A percentile compares a stretch with the other conserved stretches of the same genome.
phyloP scores from a whole-genome alignment of 2,797 vertebrate genomes.

The Paguma larvata region DNA sequence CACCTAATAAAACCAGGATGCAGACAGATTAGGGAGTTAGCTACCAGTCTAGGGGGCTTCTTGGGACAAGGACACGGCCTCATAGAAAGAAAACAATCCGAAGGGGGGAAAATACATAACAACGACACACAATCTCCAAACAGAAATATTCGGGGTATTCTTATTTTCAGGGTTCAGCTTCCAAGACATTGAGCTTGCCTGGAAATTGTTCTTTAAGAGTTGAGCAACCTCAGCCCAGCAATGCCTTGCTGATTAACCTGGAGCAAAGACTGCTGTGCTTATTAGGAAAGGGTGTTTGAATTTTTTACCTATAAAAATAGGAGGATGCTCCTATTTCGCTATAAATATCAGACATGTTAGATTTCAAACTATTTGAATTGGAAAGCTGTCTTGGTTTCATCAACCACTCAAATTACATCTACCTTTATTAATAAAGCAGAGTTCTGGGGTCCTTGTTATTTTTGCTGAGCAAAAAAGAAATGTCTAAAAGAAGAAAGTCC shows the following conservation, averaged over 20 bases:
- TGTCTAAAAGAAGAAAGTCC: not conserved
- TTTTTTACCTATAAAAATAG: constrained; percentile 41
- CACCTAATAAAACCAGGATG: constrained; percentile 45
- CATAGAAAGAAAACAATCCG: not conserved
- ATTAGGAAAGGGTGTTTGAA: not conserved
- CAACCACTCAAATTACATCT: not conserved
- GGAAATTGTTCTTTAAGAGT: constrained; percentile 22
- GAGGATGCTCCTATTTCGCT: not conserved
- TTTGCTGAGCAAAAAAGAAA: constrained; percentile 44
- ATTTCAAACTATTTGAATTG: not conserved
- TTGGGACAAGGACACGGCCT: not conserved
- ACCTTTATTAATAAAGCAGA: not conserved
- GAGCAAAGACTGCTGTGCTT: not conserved
- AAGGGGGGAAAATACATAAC: not conserved
- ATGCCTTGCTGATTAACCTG: not conserved
- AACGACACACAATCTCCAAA: not conserved
- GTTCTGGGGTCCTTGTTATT: not conserved
- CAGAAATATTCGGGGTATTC: not conserved
- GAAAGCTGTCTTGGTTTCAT: not conserved
- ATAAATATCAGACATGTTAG: not conserved
- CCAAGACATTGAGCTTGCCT: not conserved
- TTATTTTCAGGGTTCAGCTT: constrained; percentile 43
- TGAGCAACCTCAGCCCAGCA: not conserved
- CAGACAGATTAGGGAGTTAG: constrained; percentile 35
- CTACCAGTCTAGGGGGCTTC: not conserved